A percentile compares a stretch with the other conserved stretches of the same genome.
phyloP scores from a whole-genome alignment of 2,888 invertebrate species.

The Gasteruption jaculator region DNA sequence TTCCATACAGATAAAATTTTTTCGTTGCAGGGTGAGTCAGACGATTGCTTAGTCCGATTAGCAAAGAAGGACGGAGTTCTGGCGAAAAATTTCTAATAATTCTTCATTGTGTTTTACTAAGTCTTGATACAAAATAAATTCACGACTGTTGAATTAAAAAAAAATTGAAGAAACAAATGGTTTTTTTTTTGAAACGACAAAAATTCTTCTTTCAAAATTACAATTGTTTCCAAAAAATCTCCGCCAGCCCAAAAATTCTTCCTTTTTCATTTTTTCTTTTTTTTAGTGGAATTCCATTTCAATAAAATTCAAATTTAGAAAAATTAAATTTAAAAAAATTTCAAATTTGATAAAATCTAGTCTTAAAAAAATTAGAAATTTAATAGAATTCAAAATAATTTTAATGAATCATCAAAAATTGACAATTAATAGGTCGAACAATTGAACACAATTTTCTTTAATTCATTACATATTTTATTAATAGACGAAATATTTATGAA shows the following conservation, averaged over 20 bases:
- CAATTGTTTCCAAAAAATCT: no score
- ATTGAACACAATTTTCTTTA: no score
- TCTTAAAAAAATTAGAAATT: no score
- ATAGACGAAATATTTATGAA: no score
- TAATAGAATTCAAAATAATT: no score
- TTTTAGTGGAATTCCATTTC: neutral
- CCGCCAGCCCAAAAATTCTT: no score
- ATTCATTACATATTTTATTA: no score
- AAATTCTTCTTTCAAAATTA: neutral
- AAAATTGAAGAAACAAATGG: neutral
- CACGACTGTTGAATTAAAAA: neutral
- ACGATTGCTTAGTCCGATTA: conserved; percentile 91
- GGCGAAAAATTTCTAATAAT: conserved; percentile 62
- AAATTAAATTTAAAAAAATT: no score
- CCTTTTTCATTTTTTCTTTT: conserved; percentile 17
- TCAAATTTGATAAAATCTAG: no score
- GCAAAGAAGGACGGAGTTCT: conserved; percentile 92
- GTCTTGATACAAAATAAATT: conserved; percentile 21
- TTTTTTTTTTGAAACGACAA: neutral
- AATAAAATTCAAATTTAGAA: no score
- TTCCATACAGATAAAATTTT: conserved; percentile 7
- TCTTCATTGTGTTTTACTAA: conserved; percentile 17
- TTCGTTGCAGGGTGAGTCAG: conserved; percentile 77
- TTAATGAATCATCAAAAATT: no score
- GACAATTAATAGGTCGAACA: no score